Evolutionary conservation across 2,888 invertebrate genomes (phyloP).

Genomic region (Thymelicus acteon): DNA sequence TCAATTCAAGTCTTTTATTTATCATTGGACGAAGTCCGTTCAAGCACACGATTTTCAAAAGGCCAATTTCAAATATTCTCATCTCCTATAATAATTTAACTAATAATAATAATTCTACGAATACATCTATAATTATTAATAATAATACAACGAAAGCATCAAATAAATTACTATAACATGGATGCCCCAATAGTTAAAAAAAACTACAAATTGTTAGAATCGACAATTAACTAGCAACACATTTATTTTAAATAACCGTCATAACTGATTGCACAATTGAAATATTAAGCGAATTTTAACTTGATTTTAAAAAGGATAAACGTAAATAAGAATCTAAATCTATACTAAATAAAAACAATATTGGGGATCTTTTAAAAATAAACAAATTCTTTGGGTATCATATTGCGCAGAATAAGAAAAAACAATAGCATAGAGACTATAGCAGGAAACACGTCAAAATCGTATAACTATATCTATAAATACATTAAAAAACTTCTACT

Average conservation of each 20-base stretch:
- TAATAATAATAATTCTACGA: slow-evolving; percentile 43
- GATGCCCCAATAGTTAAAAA: slow-evolving; percentile 36
- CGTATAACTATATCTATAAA: slow-evolving; percentile 30
- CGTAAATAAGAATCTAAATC: slow-evolving; percentile 11
- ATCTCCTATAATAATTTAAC: slow-evolving; percentile 41
- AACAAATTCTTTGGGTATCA: slow-evolving; percentile 42
- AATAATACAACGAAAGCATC: slow-evolving; percentile 44
- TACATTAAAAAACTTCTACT: slow-evolving; percentile 24
- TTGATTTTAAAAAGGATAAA: slow-evolving; percentile 9
- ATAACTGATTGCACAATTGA: slow-evolving; percentile 17
- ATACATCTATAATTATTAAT: slow-evolving; percentile 45
- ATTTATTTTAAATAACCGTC: slow-evolving; percentile 19
- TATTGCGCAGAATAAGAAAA: slow-evolving; percentile 36
- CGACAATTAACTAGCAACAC: slow-evolving; percentile 41
- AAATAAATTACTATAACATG: slow-evolving; percentile 49
- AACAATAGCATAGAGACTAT: slow-evolving; percentile 11
- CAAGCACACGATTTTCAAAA: slow-evolving; percentile 77
- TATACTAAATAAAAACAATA: slow-evolving; percentile 5
- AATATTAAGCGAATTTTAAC: slow-evolving; percentile 10
- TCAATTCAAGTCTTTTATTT: slow-evolving; percentile 79
- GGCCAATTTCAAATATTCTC: slow-evolving; percentile 65
- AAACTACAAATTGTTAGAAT: slow-evolving; percentile 45
- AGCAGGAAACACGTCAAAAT: slow-evolving; percentile 32
- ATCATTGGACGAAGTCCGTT: slow-evolving; percentile 73
- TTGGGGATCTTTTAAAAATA: slow-evolving; percentile 26